Evolutionary conservation across 2,797 vertebrate species (phyloP).

Genomic region (Lindbergichthys nudifrons): DNA sequence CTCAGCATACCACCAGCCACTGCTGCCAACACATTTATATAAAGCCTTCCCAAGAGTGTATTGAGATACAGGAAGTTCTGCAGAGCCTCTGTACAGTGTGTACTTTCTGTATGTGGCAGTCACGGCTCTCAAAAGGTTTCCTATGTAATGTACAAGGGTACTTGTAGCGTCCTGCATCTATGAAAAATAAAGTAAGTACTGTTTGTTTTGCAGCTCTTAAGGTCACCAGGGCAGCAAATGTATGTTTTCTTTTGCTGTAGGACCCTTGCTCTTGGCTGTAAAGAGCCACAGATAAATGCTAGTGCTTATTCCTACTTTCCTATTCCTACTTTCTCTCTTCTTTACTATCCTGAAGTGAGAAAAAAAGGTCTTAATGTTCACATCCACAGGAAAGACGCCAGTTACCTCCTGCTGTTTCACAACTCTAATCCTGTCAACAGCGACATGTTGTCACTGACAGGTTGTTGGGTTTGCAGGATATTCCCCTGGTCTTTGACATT

Average conservation of each 20-base stretch:
- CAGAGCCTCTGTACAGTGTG: conserved; percentile 19
- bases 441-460: conserved; percentile 58
- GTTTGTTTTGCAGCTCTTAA: conserved; percentile 37
- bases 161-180: conserved; percentile 32
- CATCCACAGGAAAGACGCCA: conserved; percentile 52
- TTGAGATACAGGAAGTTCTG: conserved; percentile 27
- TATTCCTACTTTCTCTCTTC: conserved; percentile 11
- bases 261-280: conserved; percentile 27
- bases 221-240: conserved; percentile 37
- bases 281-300: conserved; percentile 22
- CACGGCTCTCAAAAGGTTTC: conserved; percentile 29
- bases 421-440: conserved; percentile 54
- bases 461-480: conserved; percentile 47
- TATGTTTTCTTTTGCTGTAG: too few species aligned
- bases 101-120: conserved; percentile 16
- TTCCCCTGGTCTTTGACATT: conserved; percentile 36
- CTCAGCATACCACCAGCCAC: neutral
- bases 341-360: conserved; percentile 36
- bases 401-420: conserved; percentile 69
- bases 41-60: conserved; percentile 6
- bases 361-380: conserved; percentile 33
- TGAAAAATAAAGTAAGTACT: conserved; percentile 34
- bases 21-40: conserved; percentile 21
- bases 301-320: conserved; percentile 7
- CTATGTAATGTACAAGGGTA: conserved; percentile 26